Percentiles rank a stretch among this genome's conserved stretches.
These are phyloP conservation scores for Dromococcyx pavoninus DNA, from an alignment of 2,797 vertebrate genomes.

Conservation along the genomic window DNA sequence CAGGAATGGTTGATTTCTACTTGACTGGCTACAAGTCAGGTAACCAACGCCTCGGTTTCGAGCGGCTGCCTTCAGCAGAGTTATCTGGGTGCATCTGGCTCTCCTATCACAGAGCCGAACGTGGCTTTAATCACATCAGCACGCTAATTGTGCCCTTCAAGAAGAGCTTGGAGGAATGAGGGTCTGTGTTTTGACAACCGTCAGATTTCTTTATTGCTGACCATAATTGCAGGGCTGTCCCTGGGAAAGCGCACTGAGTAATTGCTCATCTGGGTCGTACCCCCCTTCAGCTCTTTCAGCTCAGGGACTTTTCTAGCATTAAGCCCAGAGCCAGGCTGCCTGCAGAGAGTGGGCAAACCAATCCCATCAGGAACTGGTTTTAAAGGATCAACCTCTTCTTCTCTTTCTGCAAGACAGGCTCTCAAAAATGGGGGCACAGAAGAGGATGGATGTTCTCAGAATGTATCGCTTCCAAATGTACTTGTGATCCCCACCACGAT, in stretches of 20 bases:
- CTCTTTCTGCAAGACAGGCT: background rate
- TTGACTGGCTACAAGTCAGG: constrained; percentile 79
- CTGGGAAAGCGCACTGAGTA: constrained; percentile 59
- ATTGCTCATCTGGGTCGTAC: constrained; percentile 58
- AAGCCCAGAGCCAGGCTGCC: constrained; percentile 9
- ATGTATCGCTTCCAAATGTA: background rate
- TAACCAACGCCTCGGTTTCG: constrained; percentile 67
- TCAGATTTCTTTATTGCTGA: constrained; percentile 63
- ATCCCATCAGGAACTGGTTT: background rate
- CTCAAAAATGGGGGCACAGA: background rate
- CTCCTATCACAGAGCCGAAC: constrained; percentile 48
- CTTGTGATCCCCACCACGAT: background rate
- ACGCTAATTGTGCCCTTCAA: constrained; percentile 67
- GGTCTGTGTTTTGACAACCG: constrained; percentile 59
- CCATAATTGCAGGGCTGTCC: constrained; percentile 66
- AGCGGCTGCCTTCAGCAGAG: constrained; percentile 57
- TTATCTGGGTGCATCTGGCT: constrained; percentile 73
- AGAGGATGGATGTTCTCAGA: background rate
- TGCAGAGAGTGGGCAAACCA: background rate
- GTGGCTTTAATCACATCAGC: constrained; percentile 73
- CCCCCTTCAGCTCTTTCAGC: background rate
- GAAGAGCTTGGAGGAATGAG: constrained; percentile 69
- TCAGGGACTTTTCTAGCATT: background rate
- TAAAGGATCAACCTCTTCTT: background rate
- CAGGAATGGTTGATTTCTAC: constrained; percentile 72